Evolutionary conservation across 2,797 vertebrate genomes (phyloP).

Genomic region (Cyprinodon diabolis): DNA sequence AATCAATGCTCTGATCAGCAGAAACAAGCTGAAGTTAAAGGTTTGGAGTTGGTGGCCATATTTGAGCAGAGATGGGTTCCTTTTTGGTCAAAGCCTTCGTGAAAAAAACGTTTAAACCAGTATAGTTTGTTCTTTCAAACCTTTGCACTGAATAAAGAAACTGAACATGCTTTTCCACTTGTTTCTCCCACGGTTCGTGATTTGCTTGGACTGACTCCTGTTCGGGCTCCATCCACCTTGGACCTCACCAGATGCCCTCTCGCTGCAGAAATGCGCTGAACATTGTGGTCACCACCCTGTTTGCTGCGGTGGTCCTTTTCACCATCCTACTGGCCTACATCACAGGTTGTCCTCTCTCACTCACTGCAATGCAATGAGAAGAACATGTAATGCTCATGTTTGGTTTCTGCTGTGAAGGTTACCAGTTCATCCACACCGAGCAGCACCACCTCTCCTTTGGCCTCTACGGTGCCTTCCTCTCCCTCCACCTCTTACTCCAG

Average conservation of each 20-base stretch:
- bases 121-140: not conserved
- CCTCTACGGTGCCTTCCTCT: conserved; percentile 95
- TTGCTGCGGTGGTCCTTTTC: conserved; percentile 92
- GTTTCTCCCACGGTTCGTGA: too few relatives aligned
- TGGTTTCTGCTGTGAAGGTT: conserved; percentile 76
- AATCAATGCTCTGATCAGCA: not conserved
- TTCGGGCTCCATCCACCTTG: too few relatives aligned
- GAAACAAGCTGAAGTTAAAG: not conserved
- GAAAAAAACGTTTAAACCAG: not conserved
- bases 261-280: conserved; percentile 87
- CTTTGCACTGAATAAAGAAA: not conserved
- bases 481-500: conserved; percentile 94
- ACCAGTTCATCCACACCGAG: conserved; percentile 98
- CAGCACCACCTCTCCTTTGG: conserved; percentile 98
- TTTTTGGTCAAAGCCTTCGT: too few relatives aligned
- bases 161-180: not conserved
- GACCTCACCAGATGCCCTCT: conserved; percentile 88
- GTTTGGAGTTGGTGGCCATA: too few relatives aligned
- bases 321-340: conserved; percentile 95
- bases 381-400: not conserved
- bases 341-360: conserved; percentile 74
- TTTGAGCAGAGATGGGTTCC: too few relatives aligned
- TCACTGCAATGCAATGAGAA: not conserved
- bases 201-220: not conserved
- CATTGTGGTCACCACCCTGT: conserved; percentile 92